phyloP scores from a whole-genome alignment of 2,113 vertebrate genomes.

The Colinus virginianus region DNA sequence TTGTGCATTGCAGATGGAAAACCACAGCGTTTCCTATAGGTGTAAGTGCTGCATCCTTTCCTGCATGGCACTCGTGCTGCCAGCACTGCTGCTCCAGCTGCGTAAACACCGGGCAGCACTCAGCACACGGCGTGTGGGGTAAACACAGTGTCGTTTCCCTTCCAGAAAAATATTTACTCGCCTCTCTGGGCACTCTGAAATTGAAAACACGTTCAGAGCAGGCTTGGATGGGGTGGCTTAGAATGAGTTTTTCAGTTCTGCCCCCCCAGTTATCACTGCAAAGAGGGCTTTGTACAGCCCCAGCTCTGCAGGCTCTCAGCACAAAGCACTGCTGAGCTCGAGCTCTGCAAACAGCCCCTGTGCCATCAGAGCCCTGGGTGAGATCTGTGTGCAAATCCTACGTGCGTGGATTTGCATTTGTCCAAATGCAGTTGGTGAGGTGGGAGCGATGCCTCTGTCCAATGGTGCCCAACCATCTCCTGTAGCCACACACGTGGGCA shows the following conservation, averaged over 20 bases:
- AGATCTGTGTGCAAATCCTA: background rate
- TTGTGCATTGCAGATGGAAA: background rate
- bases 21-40: background rate
- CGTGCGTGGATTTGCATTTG: background rate
- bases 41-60: background rate
- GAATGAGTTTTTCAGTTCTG: background rate
- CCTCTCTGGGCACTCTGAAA: slow-evolving; percentile 6
- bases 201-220: background rate
- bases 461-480: background rate
- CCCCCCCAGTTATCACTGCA: accelerated
- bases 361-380: background rate
- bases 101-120: background rate
- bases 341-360: background rate
- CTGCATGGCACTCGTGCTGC: background rate
- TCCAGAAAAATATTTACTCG: slow-evolving; percentile 43
- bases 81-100: background rate
- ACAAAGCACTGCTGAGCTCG: background rate
- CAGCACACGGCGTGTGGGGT: slow-evolving; percentile 7
- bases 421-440: background rate
- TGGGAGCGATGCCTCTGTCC: background rate
- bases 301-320: background rate
- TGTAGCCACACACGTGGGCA: too few relatives aligned
- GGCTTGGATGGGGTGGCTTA: background rate
- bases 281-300: background rate
- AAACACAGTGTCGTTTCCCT: slow-evolving; percentile 24